Evolutionary conservation across 2,888 invertebrate genomes (phyloP), one percentile per base, ranked within the genome.

Genomic region (Drosophila lacicola): DNA sequence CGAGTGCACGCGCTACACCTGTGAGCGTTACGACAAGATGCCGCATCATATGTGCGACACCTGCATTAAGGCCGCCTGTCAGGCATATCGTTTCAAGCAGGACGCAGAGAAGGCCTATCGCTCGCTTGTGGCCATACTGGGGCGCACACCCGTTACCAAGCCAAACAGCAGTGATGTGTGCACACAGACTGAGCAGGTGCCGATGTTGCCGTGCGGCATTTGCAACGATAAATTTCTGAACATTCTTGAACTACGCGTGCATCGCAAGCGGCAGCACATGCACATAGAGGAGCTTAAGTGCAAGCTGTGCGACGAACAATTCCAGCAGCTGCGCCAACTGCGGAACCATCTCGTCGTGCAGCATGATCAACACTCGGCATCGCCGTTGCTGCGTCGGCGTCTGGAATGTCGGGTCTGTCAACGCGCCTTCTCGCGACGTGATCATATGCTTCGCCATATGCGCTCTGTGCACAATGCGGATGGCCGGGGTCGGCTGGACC

Each of bases 371-470:
- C 51, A 74, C 13, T 56, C 68, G 54, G 19, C 44, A 1, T 4
- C 53, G 0, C 21, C 71, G 4, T 17, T 71, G 36, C 13, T 72
- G 10, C 68, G 50, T 6, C 79, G 81, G 0, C 79, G 78, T 13
- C 71, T 83, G 0, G 74, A 86, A 46, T 94, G 94, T 78, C 84
- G 82, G 42, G 76, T 92, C 4, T 94, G 94, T 74, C 88, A 90
- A 11, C 93, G 93, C 69, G 89, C 90, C 14, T 94, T 94, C 79
- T 90, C 92, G 4, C 90, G 93, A 0, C 88, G 91, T 1, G 93
- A 93, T 70, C 93, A 94, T 78, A 78, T 94, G 47, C 91, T 91
- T 60, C 90, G 94, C 2, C 94, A 94, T 78, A 88, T 93, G 88
- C 83, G 90, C 3, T 92, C 70, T n/a, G 78, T 93, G 1, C 94